These are phyloP conservation scores for Melanostoma scalare DNA, from an alignment of 2,888 invertebrate species.

Conservation along the genomic window DNA sequence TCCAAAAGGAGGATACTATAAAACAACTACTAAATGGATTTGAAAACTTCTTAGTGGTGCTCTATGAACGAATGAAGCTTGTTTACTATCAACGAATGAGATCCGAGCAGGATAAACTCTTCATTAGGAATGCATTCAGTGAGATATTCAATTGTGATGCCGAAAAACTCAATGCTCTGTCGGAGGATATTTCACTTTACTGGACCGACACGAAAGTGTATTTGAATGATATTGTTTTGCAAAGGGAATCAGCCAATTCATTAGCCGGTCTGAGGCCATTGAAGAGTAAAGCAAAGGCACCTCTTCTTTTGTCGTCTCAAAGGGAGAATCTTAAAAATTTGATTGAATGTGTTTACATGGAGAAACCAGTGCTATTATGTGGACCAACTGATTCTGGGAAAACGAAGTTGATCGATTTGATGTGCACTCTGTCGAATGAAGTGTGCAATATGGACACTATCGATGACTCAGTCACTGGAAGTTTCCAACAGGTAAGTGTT, in stretches of 20 bases:
- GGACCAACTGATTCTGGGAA: constrained; percentile 81
- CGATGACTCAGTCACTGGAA: constrained; percentile 86
- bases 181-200: constrained; percentile 84
- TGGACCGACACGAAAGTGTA: constrained; percentile 84
- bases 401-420: constrained; percentile 80
- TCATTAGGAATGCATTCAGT: constrained; percentile 84
- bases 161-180: constrained; percentile 79
- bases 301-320: constrained; percentile 84
- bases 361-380: constrained; percentile 92
- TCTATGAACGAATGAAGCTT: constrained; percentile 85
- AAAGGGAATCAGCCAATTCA: constrained; percentile 79
- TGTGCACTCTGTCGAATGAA: constrained; percentile 80
- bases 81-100: constrained; percentile 95
- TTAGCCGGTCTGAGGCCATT: constrained; percentile 75
- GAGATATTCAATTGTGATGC: constrained; percentile 82
- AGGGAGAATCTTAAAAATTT: constrained; percentile 88
- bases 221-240: constrained; percentile 86
- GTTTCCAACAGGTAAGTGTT: constrained; percentile 93
- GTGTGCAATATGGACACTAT: constrained; percentile 80
- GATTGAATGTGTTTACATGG: constrained; percentile 93
- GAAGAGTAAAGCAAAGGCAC: constrained; percentile 79
- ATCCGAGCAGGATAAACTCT: constrained; percentile 88
- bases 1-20: constrained; percentile 29
- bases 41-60: constrained; percentile 76
- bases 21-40: constrained; percentile 73